These are phyloP conservation scores for Nebria brevicollis DNA, from an alignment of 2,888 invertebrate species.

Conservation along the genomic window DNA sequence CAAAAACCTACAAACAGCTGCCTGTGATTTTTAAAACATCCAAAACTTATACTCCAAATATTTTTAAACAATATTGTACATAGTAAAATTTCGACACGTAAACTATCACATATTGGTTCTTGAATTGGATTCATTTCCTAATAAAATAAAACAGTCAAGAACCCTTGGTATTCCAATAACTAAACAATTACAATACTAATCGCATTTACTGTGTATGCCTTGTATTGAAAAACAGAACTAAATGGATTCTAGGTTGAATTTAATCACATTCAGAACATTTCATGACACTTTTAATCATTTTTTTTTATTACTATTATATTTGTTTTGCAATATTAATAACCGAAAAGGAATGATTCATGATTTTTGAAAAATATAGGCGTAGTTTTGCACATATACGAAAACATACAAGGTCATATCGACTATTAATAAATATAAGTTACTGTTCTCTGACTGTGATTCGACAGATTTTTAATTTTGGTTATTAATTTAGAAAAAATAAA, in stretches of 20 bases:
- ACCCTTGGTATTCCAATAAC: neutral
- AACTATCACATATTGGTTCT: neutral
- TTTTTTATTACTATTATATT: no score
- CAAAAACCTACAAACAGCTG: conserved; percentile 5
- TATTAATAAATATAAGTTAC: no score
- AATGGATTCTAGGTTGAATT: neutral
- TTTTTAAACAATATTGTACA: neutral
- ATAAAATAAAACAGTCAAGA: neutral
- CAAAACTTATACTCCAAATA: neutral
- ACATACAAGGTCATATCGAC: no score
- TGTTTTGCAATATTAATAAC: neutral
- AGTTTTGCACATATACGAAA: no score
- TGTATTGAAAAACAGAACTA: neutral
- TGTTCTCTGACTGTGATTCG: no score
- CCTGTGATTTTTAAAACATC: neutral
- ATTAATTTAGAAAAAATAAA: no score
- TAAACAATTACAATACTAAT: neutral
- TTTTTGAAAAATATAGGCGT: neutral
- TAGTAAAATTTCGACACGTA: neutral
- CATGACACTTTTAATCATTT: neutral
- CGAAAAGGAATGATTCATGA: neutral
- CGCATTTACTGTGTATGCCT: neutral
- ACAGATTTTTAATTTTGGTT: no score
- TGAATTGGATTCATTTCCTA: neutral
- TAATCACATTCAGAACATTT: neutral